A percentile compares a stretch with the other conserved stretches of the same genome.
These are phyloP conservation scores for Calephelis virginiensis DNA, from an alignment of 1,140 invertebrate species.

Conservation along the genomic window DNA sequence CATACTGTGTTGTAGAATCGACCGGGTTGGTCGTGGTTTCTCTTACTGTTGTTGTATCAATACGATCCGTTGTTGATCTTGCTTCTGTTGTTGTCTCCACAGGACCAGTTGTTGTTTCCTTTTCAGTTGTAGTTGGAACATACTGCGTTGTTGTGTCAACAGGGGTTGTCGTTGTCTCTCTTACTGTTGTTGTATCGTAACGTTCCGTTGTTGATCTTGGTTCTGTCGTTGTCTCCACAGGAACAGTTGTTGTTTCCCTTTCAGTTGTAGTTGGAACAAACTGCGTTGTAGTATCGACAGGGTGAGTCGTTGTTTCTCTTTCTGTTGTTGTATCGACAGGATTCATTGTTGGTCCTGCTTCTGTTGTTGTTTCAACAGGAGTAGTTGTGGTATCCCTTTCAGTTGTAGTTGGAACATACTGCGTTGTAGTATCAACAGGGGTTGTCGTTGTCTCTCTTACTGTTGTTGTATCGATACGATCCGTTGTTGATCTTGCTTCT, in stretches of 20 bases:
- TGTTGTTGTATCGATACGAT: no score
- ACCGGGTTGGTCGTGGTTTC: background rate
- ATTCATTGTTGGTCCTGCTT: no score
- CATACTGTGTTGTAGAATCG: background rate
- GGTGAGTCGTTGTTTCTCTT: background rate
- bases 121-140: no score
- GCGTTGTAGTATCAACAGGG: background rate
- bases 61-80: background rate
- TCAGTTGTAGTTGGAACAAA: background rate
- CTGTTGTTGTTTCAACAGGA: conserved; percentile 15
- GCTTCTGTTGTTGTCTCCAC: background rate
- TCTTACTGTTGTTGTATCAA: background rate
- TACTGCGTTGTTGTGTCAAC: background rate
- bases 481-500: no score
- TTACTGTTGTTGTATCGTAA: conserved; percentile 12
- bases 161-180: conserved; percentile 6
- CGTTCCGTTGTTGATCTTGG: background rate
- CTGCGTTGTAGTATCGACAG: background rate
- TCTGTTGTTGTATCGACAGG: background rate
- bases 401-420: background rate
- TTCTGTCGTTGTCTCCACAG: background rate
- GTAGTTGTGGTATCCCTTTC: background rate
- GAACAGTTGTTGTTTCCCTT: background rate
- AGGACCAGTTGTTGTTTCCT: no score
- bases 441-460: background rate